These are phyloP conservation scores for Zaprionus lineosus DNA, from an alignment of 2,888 invertebrate genomes.

Conservation along the genomic window DNA sequence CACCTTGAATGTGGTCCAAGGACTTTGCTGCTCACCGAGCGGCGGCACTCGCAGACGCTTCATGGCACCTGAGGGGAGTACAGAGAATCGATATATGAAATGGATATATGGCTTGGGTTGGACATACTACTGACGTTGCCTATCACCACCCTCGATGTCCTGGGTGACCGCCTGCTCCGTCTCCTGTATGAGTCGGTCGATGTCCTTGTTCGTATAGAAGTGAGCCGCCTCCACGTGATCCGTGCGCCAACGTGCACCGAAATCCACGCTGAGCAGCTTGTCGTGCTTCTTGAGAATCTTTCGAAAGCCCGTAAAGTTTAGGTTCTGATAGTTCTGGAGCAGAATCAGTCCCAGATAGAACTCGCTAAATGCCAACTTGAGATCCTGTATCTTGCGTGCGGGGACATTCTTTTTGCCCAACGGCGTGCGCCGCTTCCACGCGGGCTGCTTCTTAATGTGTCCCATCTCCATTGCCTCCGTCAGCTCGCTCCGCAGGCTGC, in stretches of 20 bases:
- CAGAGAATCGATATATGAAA: not conserved
- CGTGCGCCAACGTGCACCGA: constrained; percentile 90
- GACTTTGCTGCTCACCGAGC: constrained; percentile 91
- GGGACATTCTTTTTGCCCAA: constrained; percentile 84
- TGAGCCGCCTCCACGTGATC: constrained; percentile 91
- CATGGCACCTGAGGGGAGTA: constrained; percentile 86
- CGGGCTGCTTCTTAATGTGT: constrained; percentile 80
- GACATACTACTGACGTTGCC: constrained; percentile 83
- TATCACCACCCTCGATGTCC: constrained; percentile 90
- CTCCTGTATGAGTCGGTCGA: constrained; percentile 89
- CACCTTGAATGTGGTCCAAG: constrained; percentile 92
- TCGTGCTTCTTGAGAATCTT: constrained; percentile 96
- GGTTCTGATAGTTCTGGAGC: constrained; percentile 93
- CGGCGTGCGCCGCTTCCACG: constrained; percentile 82
- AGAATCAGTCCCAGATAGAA: constrained; percentile 93
- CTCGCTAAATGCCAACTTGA: constrained; percentile 94
- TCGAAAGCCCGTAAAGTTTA: constrained; percentile 94
- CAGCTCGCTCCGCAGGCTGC: constrained; percentile 88
- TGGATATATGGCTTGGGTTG: not conserved
- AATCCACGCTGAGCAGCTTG: constrained; percentile 88
- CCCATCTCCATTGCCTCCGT: constrained; percentile 84
- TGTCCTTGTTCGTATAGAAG: constrained; percentile 93
- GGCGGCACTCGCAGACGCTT: constrained; percentile 93
- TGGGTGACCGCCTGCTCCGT: constrained; percentile 89
- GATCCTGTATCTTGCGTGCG: constrained; percentile 89